Percentiles rank a stretch among this genome's conserved stretches.
Conservation (phyloP, 2,113 vertebrate species). For the Dasyprocta punctata region DNA sequence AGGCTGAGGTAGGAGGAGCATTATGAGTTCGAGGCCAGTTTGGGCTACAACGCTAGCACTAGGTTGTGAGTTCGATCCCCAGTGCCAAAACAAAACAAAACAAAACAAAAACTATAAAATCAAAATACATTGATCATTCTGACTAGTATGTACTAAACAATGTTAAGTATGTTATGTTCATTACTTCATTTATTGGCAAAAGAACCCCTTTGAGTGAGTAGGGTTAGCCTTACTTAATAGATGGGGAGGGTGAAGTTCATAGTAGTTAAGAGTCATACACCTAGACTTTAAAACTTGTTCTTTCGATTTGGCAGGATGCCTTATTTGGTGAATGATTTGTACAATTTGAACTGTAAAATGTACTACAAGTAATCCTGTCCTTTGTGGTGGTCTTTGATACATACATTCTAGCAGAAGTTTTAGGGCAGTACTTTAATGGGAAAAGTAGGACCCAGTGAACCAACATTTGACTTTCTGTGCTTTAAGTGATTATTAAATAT, state of each 20-base stretch:
- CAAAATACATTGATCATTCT: background rate
- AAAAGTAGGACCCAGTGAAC: background rate
- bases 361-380: background rate
- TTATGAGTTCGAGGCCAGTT: too few relatives aligned
- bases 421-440: background rate
- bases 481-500: background rate
- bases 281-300: slow-evolving; percentile 31
- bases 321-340: slow-evolving; percentile 20
- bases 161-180: background rate
- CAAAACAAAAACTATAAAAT: too few relatives aligned
- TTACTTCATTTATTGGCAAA: slow-evolving; percentile 34
- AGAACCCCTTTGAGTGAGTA: background rate
- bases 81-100: too few relatives aligned
- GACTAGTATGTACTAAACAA: background rate
- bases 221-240: slow-evolving; percentile 34
- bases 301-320: background rate
- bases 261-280: slow-evolving; percentile 26
- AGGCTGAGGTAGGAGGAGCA: too few relatives aligned
- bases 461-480: slow-evolving; percentile 14
- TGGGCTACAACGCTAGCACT: too few relatives aligned
- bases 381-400: slow-evolving; percentile 7
- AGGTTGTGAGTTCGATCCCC: too few relatives aligned
- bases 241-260: background rate
- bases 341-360: slow-evolving; percentile 22
- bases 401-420: background rate